These are phyloP conservation scores for Drosophila tsacasi DNA, from an alignment of 1,140 invertebrate genomes.

Conservation along the genomic window DNA sequence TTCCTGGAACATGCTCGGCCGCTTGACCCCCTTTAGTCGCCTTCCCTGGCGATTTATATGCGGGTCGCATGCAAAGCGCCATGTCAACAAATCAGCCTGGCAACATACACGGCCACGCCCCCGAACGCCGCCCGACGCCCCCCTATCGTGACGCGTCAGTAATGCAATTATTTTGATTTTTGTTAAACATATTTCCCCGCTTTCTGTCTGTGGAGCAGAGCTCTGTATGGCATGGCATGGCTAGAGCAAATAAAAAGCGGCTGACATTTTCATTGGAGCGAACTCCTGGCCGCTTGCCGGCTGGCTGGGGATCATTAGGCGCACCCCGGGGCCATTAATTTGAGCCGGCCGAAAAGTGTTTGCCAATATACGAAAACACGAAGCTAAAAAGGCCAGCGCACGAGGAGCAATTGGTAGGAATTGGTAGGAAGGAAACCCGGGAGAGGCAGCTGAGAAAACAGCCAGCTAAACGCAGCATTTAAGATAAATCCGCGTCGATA, in stretches of 20 bases:
- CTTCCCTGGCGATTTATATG: conserved; percentile 65
- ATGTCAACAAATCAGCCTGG: conserved; percentile 51
- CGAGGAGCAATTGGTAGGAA: conserved; percentile 5
- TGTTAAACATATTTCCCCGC: conserved; percentile 52
- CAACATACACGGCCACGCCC: conserved; percentile 44
- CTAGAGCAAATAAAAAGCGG: conserved; percentile 71
- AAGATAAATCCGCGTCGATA: conserved; percentile 80
- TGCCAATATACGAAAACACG: conserved; percentile 62
- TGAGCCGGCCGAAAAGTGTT: conserved; percentile 72
- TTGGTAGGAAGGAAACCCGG: not conserved
- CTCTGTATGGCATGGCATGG: conserved; percentile 51
- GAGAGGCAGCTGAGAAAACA: conserved; percentile 24
- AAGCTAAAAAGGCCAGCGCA: conserved; percentile 13
- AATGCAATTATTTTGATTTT: conserved; percentile 80
- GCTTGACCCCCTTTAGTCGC: conserved; percentile 69
- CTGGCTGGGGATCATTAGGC: conserved; percentile 64
- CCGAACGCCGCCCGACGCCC: not conserved
- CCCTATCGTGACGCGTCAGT: conserved; percentile 65
- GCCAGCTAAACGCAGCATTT: conserved; percentile 76
- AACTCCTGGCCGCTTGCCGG: conserved; percentile 45
- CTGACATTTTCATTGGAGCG: conserved; percentile 75
- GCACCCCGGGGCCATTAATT: conserved; percentile 75
- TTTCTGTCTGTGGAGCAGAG: conserved; percentile 11
- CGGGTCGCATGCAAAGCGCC: conserved; percentile 51
- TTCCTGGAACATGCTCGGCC: conserved; percentile 53